Evolutionary conservation across 2,888 invertebrate genomes (phyloP).

Genomic region (Cephus rjabovi): DNA sequence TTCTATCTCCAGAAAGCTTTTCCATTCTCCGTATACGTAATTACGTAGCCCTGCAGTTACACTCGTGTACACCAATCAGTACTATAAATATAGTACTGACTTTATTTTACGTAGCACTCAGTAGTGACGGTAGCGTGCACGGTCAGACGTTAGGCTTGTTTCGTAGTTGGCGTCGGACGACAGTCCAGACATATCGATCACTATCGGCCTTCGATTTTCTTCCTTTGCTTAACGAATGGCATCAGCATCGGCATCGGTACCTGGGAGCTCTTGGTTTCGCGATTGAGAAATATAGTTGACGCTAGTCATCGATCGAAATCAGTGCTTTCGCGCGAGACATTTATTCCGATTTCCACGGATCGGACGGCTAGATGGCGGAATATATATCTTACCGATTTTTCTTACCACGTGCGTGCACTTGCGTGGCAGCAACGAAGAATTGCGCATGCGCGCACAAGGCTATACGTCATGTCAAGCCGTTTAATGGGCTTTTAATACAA

Average conservation of each 20-base stretch:
- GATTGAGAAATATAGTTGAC: conserved; percentile 7
- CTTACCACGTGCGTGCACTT: background rate
- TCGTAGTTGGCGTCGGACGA: background rate
- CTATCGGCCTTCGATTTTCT: background rate
- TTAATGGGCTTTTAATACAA: conserved; percentile 57
- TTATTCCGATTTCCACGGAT: conserved; percentile 1
- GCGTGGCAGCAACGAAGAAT: conserved; percentile 23
- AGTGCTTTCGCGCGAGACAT: background rate
- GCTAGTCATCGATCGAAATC: conserved; percentile 5
- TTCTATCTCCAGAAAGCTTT: background rate
- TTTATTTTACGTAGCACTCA: background rate
- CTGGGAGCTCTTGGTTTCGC: background rate
- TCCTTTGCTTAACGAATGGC: background rate
- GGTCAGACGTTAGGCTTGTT: background rate
- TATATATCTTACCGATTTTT: conserved; percentile 1
- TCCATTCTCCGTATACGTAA: background rate
- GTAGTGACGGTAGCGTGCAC: conserved; percentile 3
- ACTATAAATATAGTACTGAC: background rate
- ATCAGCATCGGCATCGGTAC: background rate
- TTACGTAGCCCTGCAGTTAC: background rate
- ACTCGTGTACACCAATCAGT: background rate
- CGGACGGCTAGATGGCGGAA: background rate
- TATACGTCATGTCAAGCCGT: conserved; percentile 52
- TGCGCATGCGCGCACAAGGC: conserved; percentile 42
- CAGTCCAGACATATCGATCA: background rate